phyloP scores from a whole-genome alignment of 35 echinoderm and acorn worm genomes.

The Amphiura filiformis region DNA sequence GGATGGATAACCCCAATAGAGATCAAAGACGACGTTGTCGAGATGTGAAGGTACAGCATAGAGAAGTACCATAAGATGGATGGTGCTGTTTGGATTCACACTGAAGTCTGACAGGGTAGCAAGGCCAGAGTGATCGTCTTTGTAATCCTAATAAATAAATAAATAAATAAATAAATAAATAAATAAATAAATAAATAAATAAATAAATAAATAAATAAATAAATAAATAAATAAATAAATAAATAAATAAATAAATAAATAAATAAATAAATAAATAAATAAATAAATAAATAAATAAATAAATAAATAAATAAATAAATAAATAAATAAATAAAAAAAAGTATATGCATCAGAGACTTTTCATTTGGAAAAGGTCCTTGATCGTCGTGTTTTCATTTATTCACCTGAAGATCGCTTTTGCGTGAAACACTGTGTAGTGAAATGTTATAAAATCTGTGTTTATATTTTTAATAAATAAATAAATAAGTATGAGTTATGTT shows the following conservation, averaged over 20 bases:
- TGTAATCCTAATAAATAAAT: not conserved
- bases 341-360: too few relatives aligned
- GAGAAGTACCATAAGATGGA: constrained; percentile 26
- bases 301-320: too few relatives aligned
- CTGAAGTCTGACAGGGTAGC: not conserved
- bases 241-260: not conserved
- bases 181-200: not conserved
- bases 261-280: not conserved
- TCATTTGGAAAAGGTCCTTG: too few relatives aligned
- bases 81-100: not conserved
- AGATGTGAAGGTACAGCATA: constrained; percentile 12
- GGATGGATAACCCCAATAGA: constrained; percentile 23
- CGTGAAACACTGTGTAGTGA: too few relatives aligned
- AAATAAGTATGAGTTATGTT: too few relatives aligned
- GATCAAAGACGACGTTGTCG: constrained; percentile 34
- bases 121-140: not conserved
- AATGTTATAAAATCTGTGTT: too few relatives aligned
- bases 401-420: too few relatives aligned
- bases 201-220: not conserved
- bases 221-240: too few relatives aligned
- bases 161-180: not conserved
- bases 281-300: not conserved
- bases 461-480: too few relatives aligned
- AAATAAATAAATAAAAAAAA: too few relatives aligned
- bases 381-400: too few relatives aligned